phyloP scores from a whole-genome alignment of 2,113 vertebrate genomes.

The Coreoperca whiteheadi region DNA sequence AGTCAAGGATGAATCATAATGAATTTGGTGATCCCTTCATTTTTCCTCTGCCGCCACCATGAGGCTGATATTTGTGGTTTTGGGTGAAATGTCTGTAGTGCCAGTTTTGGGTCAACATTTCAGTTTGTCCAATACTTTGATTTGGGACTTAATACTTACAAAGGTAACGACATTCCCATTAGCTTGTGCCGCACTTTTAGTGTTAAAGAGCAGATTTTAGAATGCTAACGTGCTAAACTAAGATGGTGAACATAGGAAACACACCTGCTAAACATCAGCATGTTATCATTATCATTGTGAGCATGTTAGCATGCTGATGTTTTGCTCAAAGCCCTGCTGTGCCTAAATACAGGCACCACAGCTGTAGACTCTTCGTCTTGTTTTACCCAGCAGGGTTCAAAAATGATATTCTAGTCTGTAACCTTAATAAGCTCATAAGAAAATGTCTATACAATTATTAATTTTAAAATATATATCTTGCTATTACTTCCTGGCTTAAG shows the following conservation, averaged over 20 bases:
- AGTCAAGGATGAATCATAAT: neutral
- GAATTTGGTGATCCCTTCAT: too few species aligned
- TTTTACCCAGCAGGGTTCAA: slow-evolving; percentile 20
- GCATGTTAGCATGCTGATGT: too few species aligned
- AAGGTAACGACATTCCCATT: too few species aligned
- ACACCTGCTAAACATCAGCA: neutral
- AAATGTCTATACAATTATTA: slow-evolving; percentile 20
- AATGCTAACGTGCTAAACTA: neutral
- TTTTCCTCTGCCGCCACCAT: too few species aligned
- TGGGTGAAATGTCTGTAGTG: too few species aligned
- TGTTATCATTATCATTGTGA: neutral
- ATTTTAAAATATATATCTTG: neutral
- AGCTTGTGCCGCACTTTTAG: too few species aligned
- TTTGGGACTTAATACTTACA: too few species aligned
- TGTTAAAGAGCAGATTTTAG: neutral
- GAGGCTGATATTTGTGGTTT: too few species aligned
- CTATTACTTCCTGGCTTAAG: neutral
- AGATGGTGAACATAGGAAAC: neutral
- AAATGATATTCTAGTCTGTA: neutral
- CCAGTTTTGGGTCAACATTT: too few species aligned
- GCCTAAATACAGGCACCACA: neutral
- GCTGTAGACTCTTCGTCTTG: neutral
- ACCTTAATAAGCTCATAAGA: slow-evolving; percentile 33
- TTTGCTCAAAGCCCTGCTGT: neutral
- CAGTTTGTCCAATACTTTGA: too few species aligned